Evolutionary conservation across 2,113 vertebrate species (phyloP).

Genomic region (Oncorhynchus nerka): DNA sequence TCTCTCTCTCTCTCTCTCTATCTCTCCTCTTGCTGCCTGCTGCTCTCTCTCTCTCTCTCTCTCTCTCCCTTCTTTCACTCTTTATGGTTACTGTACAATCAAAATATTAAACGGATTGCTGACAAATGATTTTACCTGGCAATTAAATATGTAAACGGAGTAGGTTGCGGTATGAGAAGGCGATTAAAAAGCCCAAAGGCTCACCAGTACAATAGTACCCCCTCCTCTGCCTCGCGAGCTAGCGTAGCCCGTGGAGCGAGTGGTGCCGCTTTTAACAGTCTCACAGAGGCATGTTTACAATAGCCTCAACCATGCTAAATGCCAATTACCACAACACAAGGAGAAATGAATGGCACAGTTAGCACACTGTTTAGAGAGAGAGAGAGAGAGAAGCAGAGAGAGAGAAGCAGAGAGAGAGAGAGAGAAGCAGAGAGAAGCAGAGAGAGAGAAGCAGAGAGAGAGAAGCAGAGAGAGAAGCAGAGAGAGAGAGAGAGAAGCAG

Average conservation of each 20-base stretch:
- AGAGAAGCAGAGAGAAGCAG: not conserved
- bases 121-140: slow-evolving; percentile 87
- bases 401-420: not conserved
- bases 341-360: slow-evolving; percentile 50
- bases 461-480: not conserved
- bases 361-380: slow-evolving; percentile 24
- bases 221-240: slow-evolving; percentile 51
- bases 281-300: slow-evolving; percentile 70
- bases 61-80: slow-evolving; percentile 56
- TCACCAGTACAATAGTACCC: slow-evolving; percentile 72
- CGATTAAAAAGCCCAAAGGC: slow-evolving; percentile 78
- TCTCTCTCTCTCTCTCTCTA: too few species aligned
- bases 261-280: slow-evolving; percentile 62
- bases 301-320: slow-evolving; percentile 57
- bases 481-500: not conserved
- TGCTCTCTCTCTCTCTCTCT: slow-evolving; percentile 50
- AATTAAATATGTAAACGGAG: slow-evolving; percentile 89
- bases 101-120: slow-evolving; percentile 92
- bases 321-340: slow-evolving; percentile 69
- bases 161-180: slow-evolving; percentile 69
- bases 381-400: not conserved
- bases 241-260: slow-evolving; percentile 62
- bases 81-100: slow-evolving; percentile 88
- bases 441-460: not conserved
- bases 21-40: too few species aligned